Evolutionary conservation across 2,113 vertebrate species (phyloP).

Genomic region (Aptenodytes forsteri): DNA sequence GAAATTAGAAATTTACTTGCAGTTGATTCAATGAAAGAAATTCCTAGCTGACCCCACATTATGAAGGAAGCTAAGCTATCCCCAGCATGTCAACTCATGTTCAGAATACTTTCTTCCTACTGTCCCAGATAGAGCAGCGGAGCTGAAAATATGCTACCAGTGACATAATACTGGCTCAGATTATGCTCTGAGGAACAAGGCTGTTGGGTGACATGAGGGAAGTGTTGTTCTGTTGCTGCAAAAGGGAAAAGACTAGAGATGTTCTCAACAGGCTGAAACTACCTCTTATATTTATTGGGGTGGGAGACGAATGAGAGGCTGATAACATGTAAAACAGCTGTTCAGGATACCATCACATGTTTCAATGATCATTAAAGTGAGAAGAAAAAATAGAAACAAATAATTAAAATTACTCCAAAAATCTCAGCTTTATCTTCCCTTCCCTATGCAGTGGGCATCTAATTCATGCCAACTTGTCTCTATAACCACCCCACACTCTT

Average conservation of each 20-base stretch:
- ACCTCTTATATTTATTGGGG: background rate
- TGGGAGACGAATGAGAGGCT: background rate
- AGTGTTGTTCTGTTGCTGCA: background rate
- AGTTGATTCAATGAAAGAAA: background rate
- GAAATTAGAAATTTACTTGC: background rate
- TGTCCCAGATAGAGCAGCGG: background rate
- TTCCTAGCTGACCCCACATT: background rate
- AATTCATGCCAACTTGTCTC: background rate
- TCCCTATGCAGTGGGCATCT: background rate
- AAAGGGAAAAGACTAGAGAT: background rate
- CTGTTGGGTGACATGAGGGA: background rate
- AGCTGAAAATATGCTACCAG: background rate
- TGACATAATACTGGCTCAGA: background rate
- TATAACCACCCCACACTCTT: background rate
- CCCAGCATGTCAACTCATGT: background rate
- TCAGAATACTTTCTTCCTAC: background rate
- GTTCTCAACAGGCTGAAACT: background rate
- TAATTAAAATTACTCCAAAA: background rate
- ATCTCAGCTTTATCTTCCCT: background rate
- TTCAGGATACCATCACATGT: background rate
- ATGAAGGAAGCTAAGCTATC: background rate
- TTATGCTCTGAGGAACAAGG: background rate
- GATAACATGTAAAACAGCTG: background rate
- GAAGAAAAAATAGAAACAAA: background rate
- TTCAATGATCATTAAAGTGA: background rate